Conservation (phyloP, 2,113 vertebrate species). For the Bucco capensis region DNA sequence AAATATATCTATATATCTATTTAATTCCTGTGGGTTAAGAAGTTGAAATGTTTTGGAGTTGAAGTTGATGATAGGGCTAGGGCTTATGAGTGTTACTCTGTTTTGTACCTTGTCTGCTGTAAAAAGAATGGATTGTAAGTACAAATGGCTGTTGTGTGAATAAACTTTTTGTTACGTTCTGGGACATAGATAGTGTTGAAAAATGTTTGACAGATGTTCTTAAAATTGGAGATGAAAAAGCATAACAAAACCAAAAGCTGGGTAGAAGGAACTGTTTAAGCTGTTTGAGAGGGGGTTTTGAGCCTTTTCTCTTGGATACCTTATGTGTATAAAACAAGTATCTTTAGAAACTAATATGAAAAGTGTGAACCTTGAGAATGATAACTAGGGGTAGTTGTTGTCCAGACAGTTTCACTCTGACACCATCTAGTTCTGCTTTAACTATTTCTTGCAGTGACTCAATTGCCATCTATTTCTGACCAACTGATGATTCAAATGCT, state of each 20-base stretch:
- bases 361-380: neutral
- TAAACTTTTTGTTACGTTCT: conserved; percentile 74
- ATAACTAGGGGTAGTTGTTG: neutral
- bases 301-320: neutral
- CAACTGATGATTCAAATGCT: neutral
- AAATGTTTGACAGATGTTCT: conserved; percentile 39
- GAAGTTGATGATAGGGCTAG: conserved; percentile 50
- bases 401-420: neutral
- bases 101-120: conserved; percentile 72
- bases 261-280: neutral
- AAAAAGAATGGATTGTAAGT: conserved; percentile 70
- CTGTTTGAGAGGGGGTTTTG: neutral
- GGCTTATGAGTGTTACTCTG: conserved; percentile 55
- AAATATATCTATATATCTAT: conserved; percentile 37
- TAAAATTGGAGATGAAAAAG: neutral
- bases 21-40: conserved; percentile 54
- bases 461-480: neutral
- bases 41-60: conserved; percentile 58
- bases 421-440: neutral
- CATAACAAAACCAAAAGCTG: neutral
- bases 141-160: conserved; percentile 68
- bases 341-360: neutral
- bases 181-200: conserved; percentile 43
- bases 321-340: neutral
- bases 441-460: neutral